These are phyloP conservation scores for Drepana falcataria DNA, from an alignment of 2,888 invertebrate genomes.

Conservation along the genomic window DNA sequence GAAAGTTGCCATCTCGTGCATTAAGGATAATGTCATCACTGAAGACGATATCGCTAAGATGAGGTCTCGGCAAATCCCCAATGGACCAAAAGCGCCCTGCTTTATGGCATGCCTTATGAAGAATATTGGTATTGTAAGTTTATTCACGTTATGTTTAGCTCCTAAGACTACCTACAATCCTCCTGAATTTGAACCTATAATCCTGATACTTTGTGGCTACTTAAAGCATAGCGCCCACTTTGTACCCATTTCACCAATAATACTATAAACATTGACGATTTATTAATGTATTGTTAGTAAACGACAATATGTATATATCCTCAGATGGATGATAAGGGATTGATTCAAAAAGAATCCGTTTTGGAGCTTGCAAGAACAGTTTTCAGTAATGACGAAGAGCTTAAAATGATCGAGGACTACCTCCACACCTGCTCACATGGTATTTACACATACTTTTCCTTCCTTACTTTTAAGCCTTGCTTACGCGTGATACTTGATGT, in stretches of 20 bases:
- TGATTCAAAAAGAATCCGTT: slow-evolving; percentile 50
- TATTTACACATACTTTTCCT: slow-evolving; percentile 12
- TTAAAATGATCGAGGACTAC: slow-evolving; percentile 48
- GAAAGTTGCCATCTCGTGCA: slow-evolving; percentile 42
- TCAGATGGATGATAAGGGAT: slow-evolving; percentile 55
- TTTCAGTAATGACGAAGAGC: slow-evolving; percentile 52
- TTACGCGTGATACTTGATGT: too few relatives aligned
- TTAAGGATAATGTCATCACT: slow-evolving; percentile 38
- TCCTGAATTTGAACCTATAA: too few relatives aligned
- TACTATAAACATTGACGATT: too few relatives aligned
- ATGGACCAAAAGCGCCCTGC: slow-evolving; percentile 52
- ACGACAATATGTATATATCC: not conserved
- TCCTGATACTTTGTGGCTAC: too few relatives aligned
- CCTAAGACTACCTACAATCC: too few relatives aligned
- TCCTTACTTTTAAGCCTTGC: too few relatives aligned
- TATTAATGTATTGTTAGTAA: too few relatives aligned
- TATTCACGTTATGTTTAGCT: not conserved
- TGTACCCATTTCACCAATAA: too few relatives aligned
- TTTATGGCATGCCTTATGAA: slow-evolving; percentile 60
- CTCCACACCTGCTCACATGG: slow-evolving; percentile 55
- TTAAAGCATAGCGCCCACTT: too few relatives aligned
- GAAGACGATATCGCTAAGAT: slow-evolving; percentile 46
- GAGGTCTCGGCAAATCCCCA: slow-evolving; percentile 35
- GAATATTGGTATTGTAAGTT: slow-evolving; percentile 54
- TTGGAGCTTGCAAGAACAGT: slow-evolving; percentile 48